A percentile compares a stretch with the other conserved stretches of the same genome.
These are phyloP conservation scores for Phragmatobia fuliginosa DNA, from an alignment of 2,888 invertebrate genomes.

Conservation along the genomic window DNA sequence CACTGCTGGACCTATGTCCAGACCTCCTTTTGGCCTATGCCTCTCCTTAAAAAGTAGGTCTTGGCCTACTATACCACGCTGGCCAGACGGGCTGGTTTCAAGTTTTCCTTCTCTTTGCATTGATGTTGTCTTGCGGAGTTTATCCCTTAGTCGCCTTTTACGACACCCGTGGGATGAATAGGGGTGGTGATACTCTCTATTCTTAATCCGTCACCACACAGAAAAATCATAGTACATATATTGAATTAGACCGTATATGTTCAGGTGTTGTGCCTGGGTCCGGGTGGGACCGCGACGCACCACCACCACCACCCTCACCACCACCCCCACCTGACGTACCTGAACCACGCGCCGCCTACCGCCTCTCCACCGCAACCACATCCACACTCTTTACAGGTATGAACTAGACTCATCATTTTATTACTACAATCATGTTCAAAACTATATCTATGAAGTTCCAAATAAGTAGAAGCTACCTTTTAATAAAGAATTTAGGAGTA, in stretches of 20 bases:
- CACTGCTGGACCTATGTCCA: no score
- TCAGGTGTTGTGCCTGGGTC: slow-evolving; percentile 79
- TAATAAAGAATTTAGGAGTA: neutral
- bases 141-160: no score
- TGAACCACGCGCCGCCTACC: slow-evolving; percentile 82
- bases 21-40: no score
- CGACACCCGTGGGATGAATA: no score
- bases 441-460: neutral
- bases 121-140: no score
- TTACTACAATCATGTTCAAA: neutral
- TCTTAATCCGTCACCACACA: no score
- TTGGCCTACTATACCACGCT: no score
- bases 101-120: no score
- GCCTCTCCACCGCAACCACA: slow-evolving; percentile 77
- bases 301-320: slow-evolving; percentile 82
- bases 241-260: neutral
- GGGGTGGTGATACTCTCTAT: no score
- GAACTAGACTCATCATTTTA: slow-evolving; percentile 6
- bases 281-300: slow-evolving; percentile 64
- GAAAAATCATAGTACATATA: no score
- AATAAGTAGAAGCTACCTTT: neutral
- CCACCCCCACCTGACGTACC: slow-evolving; percentile 81
- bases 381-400: slow-evolving; percentile 72
- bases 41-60: no score
- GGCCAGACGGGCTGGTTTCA: no score